Evolutionary conservation across 2,797 vertebrate species (phyloP).

Genomic region (Erpetoichthys calabaricus): DNA sequence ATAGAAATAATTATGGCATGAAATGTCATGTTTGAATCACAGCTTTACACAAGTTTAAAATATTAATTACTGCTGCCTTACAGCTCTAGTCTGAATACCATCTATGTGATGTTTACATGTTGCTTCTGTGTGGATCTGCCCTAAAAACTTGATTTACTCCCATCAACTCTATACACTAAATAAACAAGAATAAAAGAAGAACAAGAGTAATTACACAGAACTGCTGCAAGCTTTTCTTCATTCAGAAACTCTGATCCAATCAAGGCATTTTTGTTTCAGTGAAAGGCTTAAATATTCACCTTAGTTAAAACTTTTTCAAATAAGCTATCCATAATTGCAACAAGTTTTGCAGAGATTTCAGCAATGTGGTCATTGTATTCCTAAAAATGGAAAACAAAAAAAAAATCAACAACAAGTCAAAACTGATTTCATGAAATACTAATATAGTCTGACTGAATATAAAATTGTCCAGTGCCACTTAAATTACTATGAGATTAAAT

Average conservation of each 20-base stretch:
- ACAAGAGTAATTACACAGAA: background rate
- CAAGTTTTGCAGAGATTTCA: constrained; percentile 88
- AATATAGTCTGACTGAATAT: constrained; percentile 17
- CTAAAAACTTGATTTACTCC: too few species aligned
- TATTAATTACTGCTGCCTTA: too few species aligned
- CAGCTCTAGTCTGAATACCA: too few species aligned
- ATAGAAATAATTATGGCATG: too few species aligned
- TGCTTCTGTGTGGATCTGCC: too few species aligned
- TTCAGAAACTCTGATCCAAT: background rate
- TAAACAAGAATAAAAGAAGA: background rate
- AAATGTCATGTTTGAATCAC: too few species aligned
- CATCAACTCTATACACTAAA: too few species aligned
- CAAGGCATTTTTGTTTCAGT: background rate
- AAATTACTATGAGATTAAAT: constrained; percentile 10
- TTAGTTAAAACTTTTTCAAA: constrained; percentile 89
- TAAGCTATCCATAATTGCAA: constrained; percentile 94
- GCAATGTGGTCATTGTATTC: constrained; percentile 94
- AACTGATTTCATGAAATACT: background rate
- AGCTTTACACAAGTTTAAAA: too few species aligned
- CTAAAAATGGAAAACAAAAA: constrained; percentile 43
- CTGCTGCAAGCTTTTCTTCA: background rate
- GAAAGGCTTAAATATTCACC: constrained; percentile 35
- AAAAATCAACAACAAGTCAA: background rate
- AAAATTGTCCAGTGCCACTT: constrained; percentile 12
- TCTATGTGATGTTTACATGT: too few species aligned